phyloP scores from a whole-genome alignment of 2,113 vertebrate genomes.

The Calyptommatus sinebrachiatus region DNA sequence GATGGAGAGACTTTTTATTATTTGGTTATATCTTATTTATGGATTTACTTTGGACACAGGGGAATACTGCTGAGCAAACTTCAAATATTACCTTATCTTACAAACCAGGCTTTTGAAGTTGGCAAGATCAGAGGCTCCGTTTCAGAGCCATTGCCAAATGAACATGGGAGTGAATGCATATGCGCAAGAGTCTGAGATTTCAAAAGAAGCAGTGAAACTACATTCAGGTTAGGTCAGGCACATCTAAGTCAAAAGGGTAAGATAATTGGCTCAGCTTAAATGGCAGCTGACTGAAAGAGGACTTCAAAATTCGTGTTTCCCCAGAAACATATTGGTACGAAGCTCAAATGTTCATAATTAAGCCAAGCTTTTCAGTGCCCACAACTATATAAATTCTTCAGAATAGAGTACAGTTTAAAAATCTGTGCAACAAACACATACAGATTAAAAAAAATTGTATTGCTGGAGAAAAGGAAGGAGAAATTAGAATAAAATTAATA shows the following conservation, averaged over 20 bases:
- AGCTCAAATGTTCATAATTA: conserved; percentile 71
- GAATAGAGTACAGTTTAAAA: conserved; percentile 13
- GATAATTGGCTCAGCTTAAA: conserved; percentile 88
- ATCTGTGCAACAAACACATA: neutral
- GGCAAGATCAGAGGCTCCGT: conserved; percentile 88
- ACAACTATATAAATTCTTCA: conserved; percentile 43
- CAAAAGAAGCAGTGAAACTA: conserved; percentile 83
- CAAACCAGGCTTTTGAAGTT: conserved; percentile 92
- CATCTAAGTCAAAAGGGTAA: conserved; percentile 79
- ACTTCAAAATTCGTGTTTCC: conserved; percentile 71
- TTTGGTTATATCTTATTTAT: conserved; percentile 91
- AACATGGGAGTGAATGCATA: conserved; percentile 79
- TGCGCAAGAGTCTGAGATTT: conserved; percentile 83
- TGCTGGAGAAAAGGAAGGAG: conserved; percentile 33
- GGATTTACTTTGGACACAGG: conserved; percentile 88
- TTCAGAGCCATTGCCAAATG: conserved; percentile 86
- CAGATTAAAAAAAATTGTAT: conserved; percentile 15
- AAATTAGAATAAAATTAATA: conserved; percentile 21
- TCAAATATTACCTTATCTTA: conserved; percentile 95
- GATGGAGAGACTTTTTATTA: conserved; percentile 49
- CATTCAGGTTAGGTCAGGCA: conserved; percentile 84
- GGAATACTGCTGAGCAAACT: conserved; percentile 87
- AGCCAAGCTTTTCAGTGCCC: conserved; percentile 55
- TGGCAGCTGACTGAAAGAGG: conserved; percentile 81
- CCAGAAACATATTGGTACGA: conserved; percentile 74